Base-by-base conservation (phyloP, 2,797 vertebrate genomes). In the Helarctos malayanus region DNA sequence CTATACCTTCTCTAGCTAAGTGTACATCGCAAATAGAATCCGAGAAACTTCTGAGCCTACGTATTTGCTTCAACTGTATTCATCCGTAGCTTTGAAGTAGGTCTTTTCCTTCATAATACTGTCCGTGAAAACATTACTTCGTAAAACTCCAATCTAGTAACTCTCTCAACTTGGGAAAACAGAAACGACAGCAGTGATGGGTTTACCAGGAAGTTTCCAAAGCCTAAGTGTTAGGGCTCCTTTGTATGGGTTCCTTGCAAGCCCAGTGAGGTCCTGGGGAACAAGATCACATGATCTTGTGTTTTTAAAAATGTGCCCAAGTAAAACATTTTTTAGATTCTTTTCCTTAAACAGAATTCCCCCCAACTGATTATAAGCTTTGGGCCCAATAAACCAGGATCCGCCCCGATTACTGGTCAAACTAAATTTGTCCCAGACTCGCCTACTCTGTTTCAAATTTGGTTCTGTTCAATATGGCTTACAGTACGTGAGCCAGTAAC, bases 71-170 rank as follows among this genome's bases (percentile, higher is more conserved):
- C 35, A 57, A 12, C 12, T 19, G 4, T n/a, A 57, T 41, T 63
- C n/a, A 69, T 29, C 29, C 5, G 80, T 14, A 68, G 80, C 75
- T 68, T 54, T 32, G 18, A 92, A 65, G 35, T 61, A 59, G 78
- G 63, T 16, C 52, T 85, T 73, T 85, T 54, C 7, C 32, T 23
- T 29, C 14, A 12, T 32, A 68, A 35, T 47, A 57, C 29, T 7
- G 27, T 71, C 57, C 63, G 57, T 23, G 29, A 75, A 98, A 97
- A 92, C 9, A 16, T 32, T 19, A 18, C 35, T 97, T 90, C 75
- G 78, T 54, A 80, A 97, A 90, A 71, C 16, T 56, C 19, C 19
- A 54, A 80, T 61, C 56, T 7, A 95, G 91, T 19, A 32, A 52
- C 52, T 54, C 65, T 96, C 38, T 38, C 54, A 76, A 15, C 15